These are phyloP conservation scores for Drosophila kambysellisi DNA, from an alignment of 2,888 invertebrate genomes.

Conservation along the genomic window DNA sequence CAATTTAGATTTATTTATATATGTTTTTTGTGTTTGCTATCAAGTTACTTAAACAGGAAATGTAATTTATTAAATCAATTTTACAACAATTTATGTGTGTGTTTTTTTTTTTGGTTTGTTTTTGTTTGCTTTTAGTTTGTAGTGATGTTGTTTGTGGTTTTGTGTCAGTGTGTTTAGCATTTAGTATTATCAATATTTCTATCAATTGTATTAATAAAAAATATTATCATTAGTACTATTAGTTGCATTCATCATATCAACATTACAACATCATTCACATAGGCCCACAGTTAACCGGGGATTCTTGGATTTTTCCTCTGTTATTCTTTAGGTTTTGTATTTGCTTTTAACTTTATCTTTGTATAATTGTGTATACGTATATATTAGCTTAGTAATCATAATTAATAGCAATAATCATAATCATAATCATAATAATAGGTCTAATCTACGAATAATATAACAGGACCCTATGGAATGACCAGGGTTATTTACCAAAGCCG, in stretches of 20 bases:
- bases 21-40: conserved; percentile 58
- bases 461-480: conserved; percentile 84
- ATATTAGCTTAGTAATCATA: conserved; percentile 76
- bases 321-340: conserved; percentile 18
- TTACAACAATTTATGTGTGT: conserved; percentile 76
- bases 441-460: conserved; percentile 83
- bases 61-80: conserved; percentile 71
- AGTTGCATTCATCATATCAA: conserved; percentile 65
- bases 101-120: conserved; percentile 19
- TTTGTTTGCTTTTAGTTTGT: conserved; percentile 27
- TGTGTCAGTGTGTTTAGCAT: conserved; percentile 24
- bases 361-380: conserved; percentile 44
- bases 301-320: conserved; percentile 16
- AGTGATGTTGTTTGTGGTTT: conserved; percentile 27
- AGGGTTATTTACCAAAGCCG: conserved; percentile 91
- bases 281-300: conserved; percentile 15
- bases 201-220: conserved; percentile 83
- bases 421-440: conserved; percentile 74
- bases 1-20: conserved; percentile 16
- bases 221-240: conserved; percentile 76
- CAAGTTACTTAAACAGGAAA: conserved; percentile 50
- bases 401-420: conserved; percentile 71
- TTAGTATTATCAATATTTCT: conserved; percentile 71
- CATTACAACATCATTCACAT: conserved; percentile 55
- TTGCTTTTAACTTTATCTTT: conserved; percentile 29